These are phyloP conservation scores for Nycticebus coucang DNA, from an alignment of 2,113 vertebrate genomes.

Conservation along the genomic window DNA sequence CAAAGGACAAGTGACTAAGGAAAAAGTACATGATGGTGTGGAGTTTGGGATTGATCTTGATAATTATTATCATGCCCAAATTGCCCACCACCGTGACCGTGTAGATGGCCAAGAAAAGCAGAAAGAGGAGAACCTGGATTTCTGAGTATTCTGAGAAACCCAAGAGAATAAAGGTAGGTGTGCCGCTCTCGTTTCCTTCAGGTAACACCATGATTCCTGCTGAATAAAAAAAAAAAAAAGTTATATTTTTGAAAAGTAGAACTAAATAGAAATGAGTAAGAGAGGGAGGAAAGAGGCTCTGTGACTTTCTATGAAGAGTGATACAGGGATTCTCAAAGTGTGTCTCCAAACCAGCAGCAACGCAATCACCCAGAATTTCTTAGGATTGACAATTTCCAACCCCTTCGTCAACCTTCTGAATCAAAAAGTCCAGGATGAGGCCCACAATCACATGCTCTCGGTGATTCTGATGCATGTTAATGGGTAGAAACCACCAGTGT, in stretches of 20 bases:
- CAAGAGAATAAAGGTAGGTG: background rate
- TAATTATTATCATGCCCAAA: background rate
- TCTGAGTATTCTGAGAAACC: constrained; percentile 49
- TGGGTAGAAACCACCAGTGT: background rate
- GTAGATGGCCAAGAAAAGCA: background rate
- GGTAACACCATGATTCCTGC: background rate
- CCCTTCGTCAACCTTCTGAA: background rate
- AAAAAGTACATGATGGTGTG: constrained; percentile 34
- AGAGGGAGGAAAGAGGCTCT: background rate
- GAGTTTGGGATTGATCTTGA: constrained; percentile 3
- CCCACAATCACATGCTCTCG: background rate
- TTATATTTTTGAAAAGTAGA: background rate
- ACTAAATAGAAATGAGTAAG: background rate
- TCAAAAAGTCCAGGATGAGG: background rate
- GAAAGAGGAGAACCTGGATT: background rate
- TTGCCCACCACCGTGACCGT: background rate
- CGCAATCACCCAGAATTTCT: background rate
- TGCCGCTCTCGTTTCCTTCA: background rate
- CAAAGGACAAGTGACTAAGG: constrained; percentile 57
- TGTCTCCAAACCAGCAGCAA: background rate
- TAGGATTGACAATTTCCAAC: background rate
- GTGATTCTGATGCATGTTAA: background rate
- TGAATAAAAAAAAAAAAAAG: background rate
- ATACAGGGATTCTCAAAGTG: background rate
- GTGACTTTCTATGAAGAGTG: background rate